Percentiles rank a stretch among this genome's conserved stretches.
Evolutionary conservation across 2,888 invertebrate species (phyloP).

Genomic region (Cybosia mesomella): DNA sequence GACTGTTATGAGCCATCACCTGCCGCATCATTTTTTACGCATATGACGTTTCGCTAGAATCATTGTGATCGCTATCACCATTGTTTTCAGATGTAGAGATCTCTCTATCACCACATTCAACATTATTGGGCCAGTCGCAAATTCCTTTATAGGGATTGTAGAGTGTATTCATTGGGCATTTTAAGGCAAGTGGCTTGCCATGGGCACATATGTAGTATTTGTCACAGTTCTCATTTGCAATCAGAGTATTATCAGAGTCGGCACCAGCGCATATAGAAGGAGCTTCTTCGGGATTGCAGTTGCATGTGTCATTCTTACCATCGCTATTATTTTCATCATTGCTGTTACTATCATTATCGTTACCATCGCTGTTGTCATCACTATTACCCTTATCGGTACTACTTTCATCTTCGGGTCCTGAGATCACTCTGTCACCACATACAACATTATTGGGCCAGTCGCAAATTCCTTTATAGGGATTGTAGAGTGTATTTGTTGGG

Average conservation of each 20-base stretch:
- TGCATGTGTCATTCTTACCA: background rate
- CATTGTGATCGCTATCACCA: slow-evolving; percentile 24
- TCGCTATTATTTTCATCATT: background rate
- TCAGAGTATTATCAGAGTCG: slow-evolving; percentile 37
- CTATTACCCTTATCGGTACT: slow-evolving; percentile 14
- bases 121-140: slow-evolving; percentile 49
- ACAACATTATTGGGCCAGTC: background rate
- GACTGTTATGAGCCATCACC: slow-evolving; percentile 38
- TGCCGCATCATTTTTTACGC: too few relatives aligned
- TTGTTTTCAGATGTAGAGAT: slow-evolving; percentile 14
- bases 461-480: background rate
- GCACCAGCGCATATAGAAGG: slow-evolving; percentile 48
- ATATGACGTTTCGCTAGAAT: slow-evolving; percentile 5
- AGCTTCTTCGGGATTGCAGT: slow-evolving; percentile 39
- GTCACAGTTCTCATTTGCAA: slow-evolving; percentile 53
- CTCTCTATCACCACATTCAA: slow-evolving; percentile 45
- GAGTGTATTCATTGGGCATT: slow-evolving; percentile 33
- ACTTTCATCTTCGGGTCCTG: background rate
- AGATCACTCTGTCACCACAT: slow-evolving; percentile 4
- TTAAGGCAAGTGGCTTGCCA: slow-evolving; percentile 40
- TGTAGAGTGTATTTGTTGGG: background rate
- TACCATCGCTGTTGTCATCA: background rate
- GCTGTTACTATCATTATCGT: slow-evolving; percentile 23
- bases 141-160: slow-evolving; percentile 43
- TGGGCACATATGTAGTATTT: slow-evolving; percentile 49